Base-by-base conservation (phyloP, 2,888 invertebrate genomes). In the Halocaridina rubra region DNA sequence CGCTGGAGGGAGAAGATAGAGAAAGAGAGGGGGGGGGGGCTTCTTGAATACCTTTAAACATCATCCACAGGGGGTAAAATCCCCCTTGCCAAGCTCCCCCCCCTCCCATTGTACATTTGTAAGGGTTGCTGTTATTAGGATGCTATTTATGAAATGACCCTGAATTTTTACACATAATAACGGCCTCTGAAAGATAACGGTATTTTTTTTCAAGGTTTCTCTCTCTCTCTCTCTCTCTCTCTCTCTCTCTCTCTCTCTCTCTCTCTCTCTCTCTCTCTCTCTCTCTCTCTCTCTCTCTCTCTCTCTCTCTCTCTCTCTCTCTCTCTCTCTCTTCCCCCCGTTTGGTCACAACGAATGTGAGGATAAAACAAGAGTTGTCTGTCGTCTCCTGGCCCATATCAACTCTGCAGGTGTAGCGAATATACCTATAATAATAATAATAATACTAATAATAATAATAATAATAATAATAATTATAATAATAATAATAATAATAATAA, bases 41-140 rank as follows among this genome's bases (percentile, higher is more conserved):
- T 8, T 29, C 29, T 16, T 4, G 64, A 30, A 30, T 7, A n/a
- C 27, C 27, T 19, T 13, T 29, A 1, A 53, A 0, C 71, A 80
- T 27, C n/a, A n/a, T n/a, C n/a, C n/a, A n/a, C n/a, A n/a, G n/a
- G n/a, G 24, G 76, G 33, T 76, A 82, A 1, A 59, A 71, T 46
- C 77, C 77, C 67, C 81, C 67, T 32, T 82, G 77, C 69, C 81
- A 67, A n/a, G 75, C 81, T 13, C 53, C 81, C 16, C 72, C 80
- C 16, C n/a, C 16, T n/a, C n/a, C n/a, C n/a, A n/a, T n/a, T n/a
- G n/a, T n/a, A n/a, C n/a, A n/a, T n/a, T n/a, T n/a, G n/a, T n/a
- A n/a, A n/a, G n/a, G n/a, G n/a, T n/a, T n/a, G n/a, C n/a, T n/a
- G n/a, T n/a, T n/a, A n/a, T n/a, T n/a, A n/a, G n/a, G n/a, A n/a